Evolutionary conservation across 2,888 invertebrate species (phyloP), one percentile per base, ranked within the genome.

Genomic region (Camponotus fellah): DNA sequence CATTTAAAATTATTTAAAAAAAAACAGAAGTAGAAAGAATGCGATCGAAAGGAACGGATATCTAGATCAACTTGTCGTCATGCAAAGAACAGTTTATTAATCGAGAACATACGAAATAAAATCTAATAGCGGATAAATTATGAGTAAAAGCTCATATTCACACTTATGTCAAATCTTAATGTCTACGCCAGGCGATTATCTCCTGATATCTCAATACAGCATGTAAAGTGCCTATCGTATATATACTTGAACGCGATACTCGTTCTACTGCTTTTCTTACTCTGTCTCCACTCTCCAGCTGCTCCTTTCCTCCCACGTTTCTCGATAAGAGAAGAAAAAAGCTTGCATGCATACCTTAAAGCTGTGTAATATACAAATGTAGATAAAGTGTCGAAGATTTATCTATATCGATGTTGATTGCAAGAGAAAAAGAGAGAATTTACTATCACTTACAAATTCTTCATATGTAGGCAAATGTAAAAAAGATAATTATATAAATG

Each of bases 331-430:
- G 87, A 84, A 90, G 84, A 85, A 87, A 75, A 3, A 66, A 88
- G 85, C 84, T 89, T 81, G 87, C 88, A 86, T 87, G 90, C 88
- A 83, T 90, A 91, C 82, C 88, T 86, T 17, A 84, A 79, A 86
- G 88, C 84, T 88, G 86, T 90, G 85, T 85, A 80, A 85, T 86
- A 82, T 80, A 84, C 75, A 84, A 83, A 87, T 83, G 79, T 79
- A 88, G 85, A 83, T 82, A 79, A 82, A 66, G 58, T 43, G 21
- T 76, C 81, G 53, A 79, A 83, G 65, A 87, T 83, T 77, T 49
- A 49, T 49, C 49, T 49, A n/a, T 49, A 83, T 82, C 85, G 83
- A 87, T 87, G 86, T 87, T 86, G 79, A 79, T 81, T 46, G 26
- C 2, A 60, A 72, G 32, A 43, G 43, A 79, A 14, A 69, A 34